phyloP scores from a whole-genome alignment of 2,797 vertebrate genomes.

The Knipowitschia caucasica region DNA sequence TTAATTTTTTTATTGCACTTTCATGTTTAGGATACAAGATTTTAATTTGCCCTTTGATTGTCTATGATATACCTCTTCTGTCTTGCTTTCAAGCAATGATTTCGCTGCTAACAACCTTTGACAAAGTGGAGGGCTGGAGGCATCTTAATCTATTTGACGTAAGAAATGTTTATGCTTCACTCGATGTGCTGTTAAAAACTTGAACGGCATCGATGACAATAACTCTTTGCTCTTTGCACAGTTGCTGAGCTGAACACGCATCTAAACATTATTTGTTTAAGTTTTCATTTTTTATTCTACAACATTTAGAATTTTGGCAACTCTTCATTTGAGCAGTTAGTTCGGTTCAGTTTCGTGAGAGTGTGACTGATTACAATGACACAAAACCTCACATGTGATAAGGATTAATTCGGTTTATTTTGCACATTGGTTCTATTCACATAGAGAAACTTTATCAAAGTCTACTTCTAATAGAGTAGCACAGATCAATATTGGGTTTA shows the following conservation, averaged over 20 bases:
- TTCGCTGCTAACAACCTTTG: conserved; percentile 60
- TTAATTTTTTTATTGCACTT: conserved; percentile 67
- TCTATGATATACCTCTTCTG: conserved; percentile 75
- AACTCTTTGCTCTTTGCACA: conserved; percentile 61
- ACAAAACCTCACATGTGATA: conserved; percentile 20
- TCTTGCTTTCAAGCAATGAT: conserved; percentile 59
- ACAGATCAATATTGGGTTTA: not conserved
- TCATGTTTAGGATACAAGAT: conserved; percentile 48
- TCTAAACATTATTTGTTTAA: conserved; percentile 17
- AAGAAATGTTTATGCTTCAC: conserved; percentile 53
- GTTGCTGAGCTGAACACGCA: conserved; percentile 60
- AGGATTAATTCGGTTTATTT: conserved; percentile 5
- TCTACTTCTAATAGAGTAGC: not conserved
- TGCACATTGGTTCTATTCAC: not conserved
- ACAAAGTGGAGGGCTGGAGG: conserved; percentile 52
- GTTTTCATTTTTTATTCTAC: conserved; percentile 1
- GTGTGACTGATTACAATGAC: conserved; percentile 33
- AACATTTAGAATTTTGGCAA: not conserved
- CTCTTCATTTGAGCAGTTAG: conserved; percentile 27
- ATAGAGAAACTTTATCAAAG: not conserved
- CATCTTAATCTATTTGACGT: conserved; percentile 51
- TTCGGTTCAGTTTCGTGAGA: conserved; percentile 62
- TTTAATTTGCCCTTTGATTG: conserved; percentile 57
- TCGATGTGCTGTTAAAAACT: conserved; percentile 52
- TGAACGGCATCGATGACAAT: conserved; percentile 32